Evolutionary conservation across 2,113 vertebrate species (phyloP).

Genomic region (Dinomys branickii): DNA sequence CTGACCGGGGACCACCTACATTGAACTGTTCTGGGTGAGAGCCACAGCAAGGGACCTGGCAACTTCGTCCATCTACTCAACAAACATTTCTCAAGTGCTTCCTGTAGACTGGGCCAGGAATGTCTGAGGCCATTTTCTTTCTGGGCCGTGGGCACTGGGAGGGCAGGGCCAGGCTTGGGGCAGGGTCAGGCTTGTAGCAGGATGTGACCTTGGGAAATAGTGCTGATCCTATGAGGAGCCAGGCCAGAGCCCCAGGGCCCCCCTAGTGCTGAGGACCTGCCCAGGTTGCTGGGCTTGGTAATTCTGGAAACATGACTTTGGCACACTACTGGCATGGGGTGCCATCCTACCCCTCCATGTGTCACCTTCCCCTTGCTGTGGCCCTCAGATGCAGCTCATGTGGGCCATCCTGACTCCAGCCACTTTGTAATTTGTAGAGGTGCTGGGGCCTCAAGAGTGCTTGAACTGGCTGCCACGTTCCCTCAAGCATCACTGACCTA

Average conservation of each 20-base stretch:
- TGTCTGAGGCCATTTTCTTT: background rate
- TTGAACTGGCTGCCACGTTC: background rate
- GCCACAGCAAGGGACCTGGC: background rate
- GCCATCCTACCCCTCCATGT: too few relatives aligned
- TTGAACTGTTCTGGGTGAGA: background rate
- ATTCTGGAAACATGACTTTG: background rate
- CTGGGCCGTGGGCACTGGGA: too few relatives aligned
- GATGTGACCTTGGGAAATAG: background rate
- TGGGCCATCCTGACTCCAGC: background rate
- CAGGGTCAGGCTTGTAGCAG: background rate
- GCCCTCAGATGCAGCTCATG: background rate
- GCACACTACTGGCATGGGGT: accelerated
- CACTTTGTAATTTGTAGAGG: background rate
- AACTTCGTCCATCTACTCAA: background rate
- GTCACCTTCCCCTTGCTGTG: background rate
- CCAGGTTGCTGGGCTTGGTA: background rate
- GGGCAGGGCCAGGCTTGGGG: background rate
- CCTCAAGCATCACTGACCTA: background rate
- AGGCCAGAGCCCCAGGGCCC: background rate
- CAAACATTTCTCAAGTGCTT: background rate
- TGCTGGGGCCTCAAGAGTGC: background rate
- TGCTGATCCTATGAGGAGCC: background rate
- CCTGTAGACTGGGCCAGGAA: accelerated
- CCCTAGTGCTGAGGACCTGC: background rate
- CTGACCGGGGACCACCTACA: background rate